Evolutionary conservation across 2,113 vertebrate genomes (phyloP).

Genomic region (Oxygymnocypris stewartii): DNA sequence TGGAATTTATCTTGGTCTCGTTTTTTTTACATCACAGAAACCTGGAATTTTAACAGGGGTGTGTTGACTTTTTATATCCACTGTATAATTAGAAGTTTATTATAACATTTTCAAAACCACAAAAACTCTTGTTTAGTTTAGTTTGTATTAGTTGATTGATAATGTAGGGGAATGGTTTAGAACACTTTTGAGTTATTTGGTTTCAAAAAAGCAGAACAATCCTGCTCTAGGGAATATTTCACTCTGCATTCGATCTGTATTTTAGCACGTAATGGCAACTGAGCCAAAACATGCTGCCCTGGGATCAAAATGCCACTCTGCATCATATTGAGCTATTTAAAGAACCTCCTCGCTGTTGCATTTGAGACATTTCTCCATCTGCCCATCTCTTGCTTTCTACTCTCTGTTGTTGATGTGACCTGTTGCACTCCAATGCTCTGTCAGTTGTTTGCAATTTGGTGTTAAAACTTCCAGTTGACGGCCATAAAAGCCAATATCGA

Average conservation of each 20-base stretch:
- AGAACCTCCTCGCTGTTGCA: conserved; percentile 18
- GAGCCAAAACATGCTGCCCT: background rate
- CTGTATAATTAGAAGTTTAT: background rate
- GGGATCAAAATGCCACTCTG: conserved; percentile 44
- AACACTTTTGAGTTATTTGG: background rate
- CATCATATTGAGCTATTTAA: conserved; percentile 39
- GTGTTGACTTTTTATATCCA: too few species aligned
- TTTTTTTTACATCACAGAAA: too few species aligned
- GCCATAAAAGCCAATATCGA: conserved; percentile 46
- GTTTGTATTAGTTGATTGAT: background rate
- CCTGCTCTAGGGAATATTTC: conserved; percentile 21
- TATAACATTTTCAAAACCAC: background rate
- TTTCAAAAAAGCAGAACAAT: background rate
- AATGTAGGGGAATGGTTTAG: background rate
- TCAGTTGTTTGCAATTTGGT: conserved; percentile 33
- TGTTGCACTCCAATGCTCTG: conserved; percentile 42
- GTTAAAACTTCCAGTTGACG: conserved; percentile 37
- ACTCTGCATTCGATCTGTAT: background rate
- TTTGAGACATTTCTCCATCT: conserved; percentile 39
- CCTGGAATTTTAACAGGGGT: too few species aligned
- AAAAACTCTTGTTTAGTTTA: background rate
- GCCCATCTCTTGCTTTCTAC: conserved; percentile 14
- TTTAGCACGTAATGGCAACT: background rate
- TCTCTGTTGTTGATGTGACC: conserved; percentile 29
- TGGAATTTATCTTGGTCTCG: too few species aligned